Base-by-base conservation (phyloP, 2,888 invertebrate species). In the Drosophila setosimentum region DNA sequence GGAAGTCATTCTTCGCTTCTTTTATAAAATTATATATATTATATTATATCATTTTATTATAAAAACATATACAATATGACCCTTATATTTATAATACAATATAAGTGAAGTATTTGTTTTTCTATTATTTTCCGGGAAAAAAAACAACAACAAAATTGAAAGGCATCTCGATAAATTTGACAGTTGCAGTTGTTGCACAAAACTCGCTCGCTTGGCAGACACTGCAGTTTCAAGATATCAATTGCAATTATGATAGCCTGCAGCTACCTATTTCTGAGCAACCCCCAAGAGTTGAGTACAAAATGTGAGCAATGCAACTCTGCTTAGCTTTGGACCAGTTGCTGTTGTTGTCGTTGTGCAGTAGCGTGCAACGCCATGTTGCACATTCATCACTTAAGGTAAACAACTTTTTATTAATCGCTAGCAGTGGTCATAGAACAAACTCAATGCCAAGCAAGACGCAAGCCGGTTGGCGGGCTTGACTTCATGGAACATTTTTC, bases 341-440 rank as follows among this genome's bases (percentile, higher is more conserved):
- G 55, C 11, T 29, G 42, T 40, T 45, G 32, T 11, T 58, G 33
- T 8, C 59, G 24, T 45, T 53, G 55, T 55, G 62, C 32, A 50
- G 68, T 59, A 59, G 73, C 83, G 68, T 76, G 84, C 65, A 53
- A 73, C 66, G 70, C 81, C 78, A 82, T 89, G 87, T 89, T 79
- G 81, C 84, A 87, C 91, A 91, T 91, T 89, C 87, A 89, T 91
- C 89, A 89, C 87, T 87, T 89, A 81, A 78, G 86, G 90, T 83
- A 90, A 90, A 89, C 81, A 87, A 85, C 89, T 90, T 91, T 87
- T 91, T 89, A 91, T 91, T 88, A 89, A 89, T 89, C 87, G 84
- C 82, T 78, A 59, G 61, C 82, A 73, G 66, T 71, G 77, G 68
- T 57, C 75, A 33, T 75, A 37, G 49, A 33, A 68, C 50, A 21